phyloP scores from a whole-genome alignment of 2,113 vertebrate genomes.

The Coryphaenoides rupestris region DNA sequence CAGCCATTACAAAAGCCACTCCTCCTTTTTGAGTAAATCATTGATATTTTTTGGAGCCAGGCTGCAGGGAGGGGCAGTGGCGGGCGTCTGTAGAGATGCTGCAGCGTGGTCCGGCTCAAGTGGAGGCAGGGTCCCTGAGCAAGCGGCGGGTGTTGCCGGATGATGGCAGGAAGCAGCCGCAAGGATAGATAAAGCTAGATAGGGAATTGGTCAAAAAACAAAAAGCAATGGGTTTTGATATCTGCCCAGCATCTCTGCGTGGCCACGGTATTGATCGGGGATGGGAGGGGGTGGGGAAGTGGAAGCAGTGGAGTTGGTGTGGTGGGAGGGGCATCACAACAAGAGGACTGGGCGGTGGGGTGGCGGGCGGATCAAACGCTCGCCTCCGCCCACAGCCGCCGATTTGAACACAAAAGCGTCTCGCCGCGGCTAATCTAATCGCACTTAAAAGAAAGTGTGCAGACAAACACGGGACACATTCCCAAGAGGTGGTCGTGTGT shows the following conservation, averaged over 20 bases:
- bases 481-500: slow-evolving; percentile 32
- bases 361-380: slow-evolving; percentile 7
- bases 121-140: not conserved
- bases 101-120: slow-evolving; percentile 38
- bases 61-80: slow-evolving; percentile 7
- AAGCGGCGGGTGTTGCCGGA: too few species aligned
- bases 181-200: too few species aligned
- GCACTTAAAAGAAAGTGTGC: slow-evolving; percentile 42
- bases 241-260: too few species aligned
- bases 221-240: too few species aligned
- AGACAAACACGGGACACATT: slow-evolving; percentile 2
- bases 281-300: slow-evolving; percentile 12
- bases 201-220: too few species aligned
- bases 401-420: slow-evolving; percentile 45
- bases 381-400: slow-evolving; percentile 7
- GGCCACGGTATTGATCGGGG: slow-evolving; percentile 31
- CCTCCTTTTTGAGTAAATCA: slow-evolving; percentile 51
- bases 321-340: slow-evolving; percentile 25
- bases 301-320: too few species aligned
- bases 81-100: slow-evolving; percentile 35
- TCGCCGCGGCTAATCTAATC: slow-evolving; percentile 39
- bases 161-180: too few species aligned
- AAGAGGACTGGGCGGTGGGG: slow-evolving; percentile 28
- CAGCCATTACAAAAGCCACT: slow-evolving; percentile 31
- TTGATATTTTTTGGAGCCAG: slow-evolving; percentile 47